These are phyloP conservation scores for Falco naumanni DNA, from an alignment of 2,797 vertebrate genomes.

Conservation along the genomic window DNA sequence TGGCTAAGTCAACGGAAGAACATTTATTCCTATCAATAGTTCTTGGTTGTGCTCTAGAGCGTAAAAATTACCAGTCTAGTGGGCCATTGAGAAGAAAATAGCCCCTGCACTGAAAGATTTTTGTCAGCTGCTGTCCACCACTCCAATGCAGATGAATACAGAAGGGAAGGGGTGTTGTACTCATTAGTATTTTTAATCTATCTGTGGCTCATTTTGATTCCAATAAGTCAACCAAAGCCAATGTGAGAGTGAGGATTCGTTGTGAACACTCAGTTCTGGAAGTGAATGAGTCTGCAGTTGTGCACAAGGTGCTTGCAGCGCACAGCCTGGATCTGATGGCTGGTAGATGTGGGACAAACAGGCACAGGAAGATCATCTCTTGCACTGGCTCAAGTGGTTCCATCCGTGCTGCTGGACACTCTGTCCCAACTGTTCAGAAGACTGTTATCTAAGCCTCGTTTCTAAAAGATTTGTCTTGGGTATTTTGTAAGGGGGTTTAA, in stretches of 20 bases:
- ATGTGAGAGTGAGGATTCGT: not conserved
- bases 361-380: not conserved
- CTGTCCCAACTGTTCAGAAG: not conserved
- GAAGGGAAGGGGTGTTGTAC: not conserved
- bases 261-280: not conserved
- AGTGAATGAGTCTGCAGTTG: not conserved
- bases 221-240: not conserved
- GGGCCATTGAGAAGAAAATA: not conserved
- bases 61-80: not conserved
- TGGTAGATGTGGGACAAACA: not conserved
- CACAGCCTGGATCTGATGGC: not conserved
- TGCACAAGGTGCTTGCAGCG: not conserved
- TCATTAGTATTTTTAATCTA: not conserved
- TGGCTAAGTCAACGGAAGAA: not conserved
- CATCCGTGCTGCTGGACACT: not conserved
- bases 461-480: not conserved
- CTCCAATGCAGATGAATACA: not conserved
- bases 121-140: not conserved
- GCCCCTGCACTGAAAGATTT: not conserved
- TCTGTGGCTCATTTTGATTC: not conserved
- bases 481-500: not conserved
- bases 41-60: not conserved
- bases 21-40: not conserved
- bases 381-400: not conserved
- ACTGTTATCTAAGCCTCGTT: not conserved